These are phyloP conservation scores for Onychomys torridus DNA, from an alignment of 2,797 vertebrate genomes.

Conservation along the genomic window DNA sequence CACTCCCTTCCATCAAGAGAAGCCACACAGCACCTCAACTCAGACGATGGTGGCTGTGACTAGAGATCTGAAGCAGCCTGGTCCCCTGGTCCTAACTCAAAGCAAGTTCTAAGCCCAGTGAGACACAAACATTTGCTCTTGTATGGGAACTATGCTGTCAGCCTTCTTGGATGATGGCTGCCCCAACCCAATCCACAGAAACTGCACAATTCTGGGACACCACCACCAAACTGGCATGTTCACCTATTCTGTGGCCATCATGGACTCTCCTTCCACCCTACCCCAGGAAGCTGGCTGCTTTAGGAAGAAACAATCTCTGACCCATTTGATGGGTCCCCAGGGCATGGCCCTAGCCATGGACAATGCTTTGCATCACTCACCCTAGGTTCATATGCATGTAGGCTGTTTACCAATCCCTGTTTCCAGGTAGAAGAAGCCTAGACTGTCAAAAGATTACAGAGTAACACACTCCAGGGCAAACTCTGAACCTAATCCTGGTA, in stretches of 20 bases:
- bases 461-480: neutral
- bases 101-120: neutral
- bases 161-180: neutral
- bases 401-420: neutral
- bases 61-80: accelerated
- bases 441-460: neutral
- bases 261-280: neutral
- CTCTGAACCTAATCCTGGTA: neutral
- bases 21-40: neutral
- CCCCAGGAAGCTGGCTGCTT: neutral
- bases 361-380: neutral
- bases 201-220: neutral
- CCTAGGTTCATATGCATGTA: accelerated
- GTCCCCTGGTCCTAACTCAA: accelerated
- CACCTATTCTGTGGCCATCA: neutral
- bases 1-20: neutral
- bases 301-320: neutral
- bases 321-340: neutral
- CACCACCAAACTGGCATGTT: no score
- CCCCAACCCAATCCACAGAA: neutral
- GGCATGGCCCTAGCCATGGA: neutral
- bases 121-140: neutral
- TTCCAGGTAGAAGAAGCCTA: neutral
- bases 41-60: neutral
- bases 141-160: neutral